Conservation (phyloP, 2,797 vertebrate species). For the Pteronotus mesoamericanus region DNA sequence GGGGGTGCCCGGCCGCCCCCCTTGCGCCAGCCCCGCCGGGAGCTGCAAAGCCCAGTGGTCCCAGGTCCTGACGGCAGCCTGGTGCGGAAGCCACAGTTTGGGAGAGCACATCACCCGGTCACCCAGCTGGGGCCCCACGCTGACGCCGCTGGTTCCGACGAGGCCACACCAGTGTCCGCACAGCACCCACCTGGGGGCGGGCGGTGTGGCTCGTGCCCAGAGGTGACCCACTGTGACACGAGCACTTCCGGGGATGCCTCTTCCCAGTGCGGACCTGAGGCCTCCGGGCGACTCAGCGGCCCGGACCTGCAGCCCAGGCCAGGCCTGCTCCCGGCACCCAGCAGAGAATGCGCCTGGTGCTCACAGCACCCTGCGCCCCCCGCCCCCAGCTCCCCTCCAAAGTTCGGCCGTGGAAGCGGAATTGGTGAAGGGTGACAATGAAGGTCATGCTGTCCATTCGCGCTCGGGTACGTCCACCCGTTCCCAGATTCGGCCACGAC, state of each 20-base stretch:
- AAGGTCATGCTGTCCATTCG: not conserved
- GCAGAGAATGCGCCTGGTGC: rapidly evolving
- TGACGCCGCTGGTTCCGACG: rapidly evolving
- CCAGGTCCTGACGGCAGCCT: rapidly evolving
- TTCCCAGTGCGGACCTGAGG: not conserved
- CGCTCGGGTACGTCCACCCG: too few species aligned
- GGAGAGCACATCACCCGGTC: rapidly evolving
- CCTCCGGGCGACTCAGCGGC: rapidly evolving
- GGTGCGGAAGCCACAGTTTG: not conserved
- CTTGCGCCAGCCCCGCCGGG: rapidly evolving
- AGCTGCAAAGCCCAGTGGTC: not conserved
- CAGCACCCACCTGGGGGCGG: not conserved
- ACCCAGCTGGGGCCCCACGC: rapidly evolving
- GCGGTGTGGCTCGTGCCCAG: not conserved
- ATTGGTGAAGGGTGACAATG: rapidly evolving
- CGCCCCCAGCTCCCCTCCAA: not conserved
- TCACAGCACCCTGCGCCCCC: not conserved
- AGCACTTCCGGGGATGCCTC: rapidly evolving
- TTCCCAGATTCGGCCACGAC: not conserved
- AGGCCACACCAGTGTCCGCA: too few species aligned
- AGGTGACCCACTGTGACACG: not conserved
- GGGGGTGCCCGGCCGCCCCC: rapidly evolving
- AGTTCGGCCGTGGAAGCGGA: not conserved
- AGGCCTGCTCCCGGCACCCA: too few species aligned
- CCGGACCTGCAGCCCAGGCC: too few species aligned